Conservation (phyloP, 2,797 vertebrate species). For the Pipistrellus pipistrellus region DNA sequence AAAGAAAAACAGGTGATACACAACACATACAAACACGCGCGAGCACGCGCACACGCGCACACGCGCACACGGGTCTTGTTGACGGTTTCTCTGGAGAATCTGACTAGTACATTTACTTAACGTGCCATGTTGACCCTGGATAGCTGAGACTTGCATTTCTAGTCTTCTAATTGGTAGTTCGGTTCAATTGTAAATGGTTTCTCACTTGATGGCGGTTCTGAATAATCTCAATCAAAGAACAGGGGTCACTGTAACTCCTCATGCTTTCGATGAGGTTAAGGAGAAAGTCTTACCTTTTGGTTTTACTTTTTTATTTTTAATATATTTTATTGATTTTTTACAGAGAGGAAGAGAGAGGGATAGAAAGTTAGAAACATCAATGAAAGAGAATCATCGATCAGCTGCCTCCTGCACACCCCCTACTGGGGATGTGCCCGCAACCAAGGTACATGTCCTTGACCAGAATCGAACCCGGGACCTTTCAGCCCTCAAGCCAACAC, state of each 20-base stretch:
- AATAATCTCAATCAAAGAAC: background rate
- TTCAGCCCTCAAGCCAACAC: too few species aligned
- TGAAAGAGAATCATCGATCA: too few species aligned
- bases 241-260: background rate
- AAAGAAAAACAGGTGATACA: background rate
- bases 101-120: background rate
- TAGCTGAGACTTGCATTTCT: background rate
- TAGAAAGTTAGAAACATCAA: too few species aligned
- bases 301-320: background rate
- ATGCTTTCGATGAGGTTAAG: background rate
- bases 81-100: background rate
- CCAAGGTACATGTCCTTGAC: too few species aligned
- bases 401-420: too few species aligned
- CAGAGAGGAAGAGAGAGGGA: too few species aligned
- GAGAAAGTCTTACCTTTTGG: background rate
- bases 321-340: too few species aligned
- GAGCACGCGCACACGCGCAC: background rate
- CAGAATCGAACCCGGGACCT: too few species aligned
- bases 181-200: background rate
- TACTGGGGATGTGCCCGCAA: too few species aligned
- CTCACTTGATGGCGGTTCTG: background rate
- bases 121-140: background rate
- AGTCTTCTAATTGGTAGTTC: background rate
- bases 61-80: background rate
- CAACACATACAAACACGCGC: too few species aligned